Base-by-base conservation (phyloP, 2,797 vertebrate species). In the Sciurus vulgaris region DNA sequence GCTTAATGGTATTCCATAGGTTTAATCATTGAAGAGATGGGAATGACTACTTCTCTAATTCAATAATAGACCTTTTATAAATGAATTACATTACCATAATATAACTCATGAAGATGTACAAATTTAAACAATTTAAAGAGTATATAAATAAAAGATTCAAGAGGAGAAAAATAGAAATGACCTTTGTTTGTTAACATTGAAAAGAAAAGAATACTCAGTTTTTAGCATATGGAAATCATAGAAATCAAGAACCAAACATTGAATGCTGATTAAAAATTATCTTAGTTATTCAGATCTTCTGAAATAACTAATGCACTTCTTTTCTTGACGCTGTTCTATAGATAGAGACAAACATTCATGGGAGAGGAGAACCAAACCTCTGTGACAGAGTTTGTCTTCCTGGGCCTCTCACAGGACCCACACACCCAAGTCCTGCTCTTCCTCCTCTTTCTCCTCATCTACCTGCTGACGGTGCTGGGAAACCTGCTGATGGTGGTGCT, bases 401-500 rank as follows among this genome's bases (percentile, higher is more conserved):
- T 96, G 70, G 96, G 97, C 51, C 81, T 98, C 74, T 96, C 96
- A n/a, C 90, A 89, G 51, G 93, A 95, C 12, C 91, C 93, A 47
- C 63, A 95, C 67, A 93, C 92, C 4, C 92, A 95, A 33, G 33
- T 67, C n/a, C 61, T 96, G 38, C 86, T 97, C 47, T 96, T 97
- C 78, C 8, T 94, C 7, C 6, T 97, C 14, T 97, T 98, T 38
- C 89, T 97, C 17, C 35, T 93, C 74, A 86, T 97, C 78, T 98
- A 97, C 28, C 4, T 96, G 78, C n/a, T 97, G 33, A 97, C 96
- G 1, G 22, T 97, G 30, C 49, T 95, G 81, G 96, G 92, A 76
- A 98, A 98, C 63, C 78, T 97, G 78, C 83, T 97, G 6, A 96
- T 98, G 77, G 85, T 97, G 20, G 44, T 95, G 33, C 86, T 98